Base-by-base conservation (phyloP, 2,888 invertebrate genomes). In the Sinelater perroti region DNA sequence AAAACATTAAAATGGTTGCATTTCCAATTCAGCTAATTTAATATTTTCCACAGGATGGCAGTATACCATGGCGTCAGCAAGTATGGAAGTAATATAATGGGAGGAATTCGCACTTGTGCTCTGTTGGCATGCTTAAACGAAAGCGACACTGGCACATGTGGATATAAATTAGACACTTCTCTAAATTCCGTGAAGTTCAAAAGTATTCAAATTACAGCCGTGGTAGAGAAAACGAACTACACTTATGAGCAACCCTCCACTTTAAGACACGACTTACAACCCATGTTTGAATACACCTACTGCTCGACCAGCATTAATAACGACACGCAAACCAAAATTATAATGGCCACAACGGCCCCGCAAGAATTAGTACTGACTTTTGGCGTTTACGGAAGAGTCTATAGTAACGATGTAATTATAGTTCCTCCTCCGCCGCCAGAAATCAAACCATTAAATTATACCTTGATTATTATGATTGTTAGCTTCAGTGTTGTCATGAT, bases 101-200 rank as follows among this genome's bases (percentile, higher is more conserved):
- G 66, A n/a, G 68, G 68, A 6, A 54, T 68, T 14, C 60, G 67
- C 18, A 61, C 62, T 8, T 69, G 69, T 61, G 67, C 64, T 2
- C 8, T 69, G 8, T 11, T 69, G 4, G 63, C 62, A 8, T 69
- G 69, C 44, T 35, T 55, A n/a, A 64, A 46, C 47, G 56, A 61
- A 26, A 55, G 36, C 5, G 63, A 67, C 14, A 53, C 26, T 10
- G 24, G 42, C 10, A 54, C 65, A 6, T 67, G 68, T 33, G 67
- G 67, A 35, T 30, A 45, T 28, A 47, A 18, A 42, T 26, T 11
- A 26, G 61, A 45, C 21, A 33, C 20, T 16, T 33, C 31, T 44
- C 33, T 46, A 20, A 49, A n/a, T 3, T 18, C 35, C 3, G 20
- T 51, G 1, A 54, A 16, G 24, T 67, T 67, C 46, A 49, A 52